These are phyloP conservation scores for Pelodytes ibericus DNA, from an alignment of 2,797 vertebrate species.

Conservation along the genomic window DNA sequence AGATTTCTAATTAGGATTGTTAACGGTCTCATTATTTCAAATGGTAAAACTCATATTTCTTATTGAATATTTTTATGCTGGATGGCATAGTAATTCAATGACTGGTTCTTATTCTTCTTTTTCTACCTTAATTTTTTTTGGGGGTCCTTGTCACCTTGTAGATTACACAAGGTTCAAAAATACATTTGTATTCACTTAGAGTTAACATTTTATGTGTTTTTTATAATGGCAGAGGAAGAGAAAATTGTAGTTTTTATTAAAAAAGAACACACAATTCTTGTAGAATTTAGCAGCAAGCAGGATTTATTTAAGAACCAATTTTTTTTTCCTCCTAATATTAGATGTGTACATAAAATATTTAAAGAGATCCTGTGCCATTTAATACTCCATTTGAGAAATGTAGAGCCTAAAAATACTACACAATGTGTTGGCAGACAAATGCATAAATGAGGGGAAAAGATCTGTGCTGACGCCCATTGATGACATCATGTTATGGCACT, in stretches of 20 bases:
- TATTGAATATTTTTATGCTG: conserved; percentile 26
- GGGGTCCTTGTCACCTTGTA: conserved; percentile 19
- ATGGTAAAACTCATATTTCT: conserved; percentile 35
- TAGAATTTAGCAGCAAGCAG: background rate
- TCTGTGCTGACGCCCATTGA: too few species aligned
- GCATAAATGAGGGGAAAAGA: too few species aligned
- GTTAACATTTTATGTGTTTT: background rate
- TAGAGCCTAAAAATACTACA: too few species aligned
- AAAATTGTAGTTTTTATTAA: background rate
- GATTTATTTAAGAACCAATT: too few species aligned
- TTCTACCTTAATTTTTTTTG: too few species aligned
- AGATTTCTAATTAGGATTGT: conserved; percentile 29
- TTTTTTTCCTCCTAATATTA: too few species aligned
- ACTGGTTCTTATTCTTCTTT: background rate
- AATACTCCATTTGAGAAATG: too few species aligned
- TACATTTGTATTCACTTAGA: background rate
- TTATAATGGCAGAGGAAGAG: background rate
- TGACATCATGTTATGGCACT: too few species aligned
- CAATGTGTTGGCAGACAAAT: too few species aligned
- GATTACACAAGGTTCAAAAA: conserved; percentile 3
- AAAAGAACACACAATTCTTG: background rate
- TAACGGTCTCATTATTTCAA: background rate
- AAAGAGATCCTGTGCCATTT: too few species aligned
- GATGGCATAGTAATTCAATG: conserved; percentile 18
- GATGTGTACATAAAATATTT: too few species aligned